A percentile compares a stretch with the other conserved stretches of the same genome.
Conservation (phyloP, 2,888 invertebrate species). For the Nysson spinosus region DNA sequence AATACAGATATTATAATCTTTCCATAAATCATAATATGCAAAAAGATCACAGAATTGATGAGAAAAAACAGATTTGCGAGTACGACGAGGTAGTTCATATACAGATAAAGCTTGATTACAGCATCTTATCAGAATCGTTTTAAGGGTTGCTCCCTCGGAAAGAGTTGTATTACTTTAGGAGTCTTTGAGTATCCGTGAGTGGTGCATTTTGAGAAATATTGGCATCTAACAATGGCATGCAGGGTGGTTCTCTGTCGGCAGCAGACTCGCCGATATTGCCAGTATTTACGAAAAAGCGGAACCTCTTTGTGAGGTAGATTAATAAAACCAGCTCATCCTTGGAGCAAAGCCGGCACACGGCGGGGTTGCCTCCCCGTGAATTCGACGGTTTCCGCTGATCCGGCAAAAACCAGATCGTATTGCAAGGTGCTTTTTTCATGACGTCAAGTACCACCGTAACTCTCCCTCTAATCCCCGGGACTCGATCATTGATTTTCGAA, state of each 20-base stretch:
- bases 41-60: not conserved
- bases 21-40: not conserved
- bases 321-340: slow-evolving; percentile 75
- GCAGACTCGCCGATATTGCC: slow-evolving; percentile 56
- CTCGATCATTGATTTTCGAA: slow-evolving; percentile 50
- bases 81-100: too few relatives aligned
- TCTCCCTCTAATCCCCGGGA: slow-evolving; percentile 37
- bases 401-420: slow-evolving; percentile 67
- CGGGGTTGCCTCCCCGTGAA: slow-evolving; percentile 60
- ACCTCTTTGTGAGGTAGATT: slow-evolving; percentile 70
- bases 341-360: slow-evolving; percentile 51
- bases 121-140: not conserved
- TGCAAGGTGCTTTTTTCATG: slow-evolving; percentile 56
- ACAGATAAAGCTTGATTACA: too few relatives aligned
- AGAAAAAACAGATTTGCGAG: not conserved
- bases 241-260: slow-evolving; percentile 31
- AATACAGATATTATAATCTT: not conserved
- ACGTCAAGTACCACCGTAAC: slow-evolving; percentile 34
- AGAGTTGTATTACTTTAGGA: slow-evolving; percentile 9
- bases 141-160: not conserved
- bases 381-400: slow-evolving; percentile 72
- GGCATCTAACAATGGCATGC: slow-evolving; percentile 48
- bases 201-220: slow-evolving; percentile 51
- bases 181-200: slow-evolving; percentile 8
- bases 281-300: slow-evolving; percentile 65